Percentiles rank a stretch among this genome's conserved stretches.
Conservation (phyloP, 2,888 invertebrate species). For the Eilema caniola region DNA sequence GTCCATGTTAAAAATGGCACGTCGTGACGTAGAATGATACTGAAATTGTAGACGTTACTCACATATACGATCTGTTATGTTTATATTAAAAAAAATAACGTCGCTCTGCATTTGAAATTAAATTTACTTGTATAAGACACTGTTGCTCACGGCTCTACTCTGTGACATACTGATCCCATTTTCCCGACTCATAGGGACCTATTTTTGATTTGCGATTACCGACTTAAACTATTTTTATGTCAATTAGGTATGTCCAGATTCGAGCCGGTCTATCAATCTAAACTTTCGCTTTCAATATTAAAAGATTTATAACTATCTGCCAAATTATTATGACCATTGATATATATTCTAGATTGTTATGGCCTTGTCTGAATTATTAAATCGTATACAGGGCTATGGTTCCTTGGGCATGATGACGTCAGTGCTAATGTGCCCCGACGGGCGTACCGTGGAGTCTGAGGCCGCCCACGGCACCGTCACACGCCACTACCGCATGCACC, state of each 20-base stretch:
- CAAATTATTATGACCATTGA: background rate
- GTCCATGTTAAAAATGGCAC: constrained; percentile 4
- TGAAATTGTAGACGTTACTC: background rate
- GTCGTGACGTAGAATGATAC: constrained; percentile 1
- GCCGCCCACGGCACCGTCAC: constrained; percentile 98
- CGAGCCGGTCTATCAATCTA: background rate
- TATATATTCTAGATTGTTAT: background rate
- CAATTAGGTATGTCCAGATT: background rate
- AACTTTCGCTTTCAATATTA: background rate
- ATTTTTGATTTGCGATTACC: background rate
- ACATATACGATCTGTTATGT: background rate
- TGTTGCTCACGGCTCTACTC: background rate
- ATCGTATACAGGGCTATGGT: constrained; percentile 88
- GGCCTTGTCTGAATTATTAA: constrained; percentile 4
- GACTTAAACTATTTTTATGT: background rate
- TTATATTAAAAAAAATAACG: constrained; percentile 1
- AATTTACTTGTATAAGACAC: background rate
- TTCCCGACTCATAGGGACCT: background rate
- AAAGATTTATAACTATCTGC: background rate
- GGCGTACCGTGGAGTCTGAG: constrained; percentile 95
- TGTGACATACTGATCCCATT: background rate
- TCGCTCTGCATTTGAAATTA: background rate
- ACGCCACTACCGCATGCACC: constrained; percentile 95
- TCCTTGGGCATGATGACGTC: constrained; percentile 97
- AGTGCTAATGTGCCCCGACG: constrained; percentile 94